phyloP scores from a whole-genome alignment of 2,797 vertebrate species.

The Lates japonicus region DNA sequence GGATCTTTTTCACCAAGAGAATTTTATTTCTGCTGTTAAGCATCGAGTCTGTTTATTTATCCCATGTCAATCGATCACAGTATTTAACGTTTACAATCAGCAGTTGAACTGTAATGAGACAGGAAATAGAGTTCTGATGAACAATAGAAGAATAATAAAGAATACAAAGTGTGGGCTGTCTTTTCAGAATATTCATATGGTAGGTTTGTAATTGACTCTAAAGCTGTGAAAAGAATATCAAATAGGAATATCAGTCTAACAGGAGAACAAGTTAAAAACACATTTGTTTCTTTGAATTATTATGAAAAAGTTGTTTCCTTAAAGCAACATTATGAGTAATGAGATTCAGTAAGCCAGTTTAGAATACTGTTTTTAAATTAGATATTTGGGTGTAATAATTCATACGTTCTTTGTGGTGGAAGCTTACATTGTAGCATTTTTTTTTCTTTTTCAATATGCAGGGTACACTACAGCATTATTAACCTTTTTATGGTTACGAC shows the following conservation, averaged over 20 bases:
- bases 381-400: not conserved
- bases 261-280: not conserved
- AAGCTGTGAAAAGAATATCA: not conserved
- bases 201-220: not conserved
- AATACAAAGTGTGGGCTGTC: slow-evolving; percentile 1
- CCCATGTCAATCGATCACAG: not conserved
- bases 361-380: not conserved
- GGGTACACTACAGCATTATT: no score
- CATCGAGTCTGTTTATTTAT: slow-evolving; percentile 22
- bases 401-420: not conserved
- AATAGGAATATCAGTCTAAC: not conserved
- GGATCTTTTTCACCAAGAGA: slow-evolving; percentile 2
- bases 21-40: not conserved
- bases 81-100: slow-evolving; percentile 22
- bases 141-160: not conserved
- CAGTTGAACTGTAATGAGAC: slow-evolving; percentile 3
- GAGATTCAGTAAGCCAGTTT: not conserved
- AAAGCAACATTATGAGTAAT: not conserved
- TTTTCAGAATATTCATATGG: not conserved
- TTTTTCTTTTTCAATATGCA: no score
- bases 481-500: no score
- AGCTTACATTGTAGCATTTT: not conserved
- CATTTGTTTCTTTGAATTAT: not conserved
- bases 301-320: not conserved
- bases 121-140: slow-evolving; percentile 18